These are phyloP conservation scores for Danio choprae DNA, from an alignment of 2,797 vertebrate genomes.

Conservation along the genomic window DNA sequence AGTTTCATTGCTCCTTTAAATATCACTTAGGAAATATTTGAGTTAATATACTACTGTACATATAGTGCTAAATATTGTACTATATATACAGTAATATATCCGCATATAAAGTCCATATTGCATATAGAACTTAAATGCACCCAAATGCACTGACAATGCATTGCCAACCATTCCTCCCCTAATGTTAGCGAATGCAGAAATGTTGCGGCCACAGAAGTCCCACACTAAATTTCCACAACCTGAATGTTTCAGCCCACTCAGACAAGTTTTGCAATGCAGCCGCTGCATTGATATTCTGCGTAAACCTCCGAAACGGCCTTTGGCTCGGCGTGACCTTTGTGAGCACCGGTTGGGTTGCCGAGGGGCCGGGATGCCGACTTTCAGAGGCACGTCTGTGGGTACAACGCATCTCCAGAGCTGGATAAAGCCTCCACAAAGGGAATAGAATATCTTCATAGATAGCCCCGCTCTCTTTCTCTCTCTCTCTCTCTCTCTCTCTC, in stretches of 20 bases:
- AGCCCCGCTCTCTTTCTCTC: constrained; percentile 64
- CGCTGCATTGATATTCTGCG: not conserved
- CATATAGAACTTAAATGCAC: not conserved
- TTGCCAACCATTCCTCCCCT: not conserved
- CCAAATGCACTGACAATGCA: not conserved
- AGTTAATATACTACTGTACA: no score
- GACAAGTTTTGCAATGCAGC: not conserved
- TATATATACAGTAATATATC: no score
- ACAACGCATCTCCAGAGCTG: constrained; percentile 63
- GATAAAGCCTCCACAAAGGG: constrained; percentile 64
- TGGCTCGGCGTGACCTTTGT: constrained; percentile 25
- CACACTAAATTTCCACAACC: not conserved
- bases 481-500: constrained; percentile 45
- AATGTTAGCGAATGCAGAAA: not conserved
- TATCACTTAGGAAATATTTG: no score
- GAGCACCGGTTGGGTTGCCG: constrained; percentile 30
- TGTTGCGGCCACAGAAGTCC: not conserved
- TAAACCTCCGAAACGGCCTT: constrained; percentile 35
- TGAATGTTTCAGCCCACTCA: constrained; percentile 23
- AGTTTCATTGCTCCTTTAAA: no score
- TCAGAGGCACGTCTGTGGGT: constrained; percentile 47
- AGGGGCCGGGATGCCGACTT: constrained; percentile 53
- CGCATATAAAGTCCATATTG: no score
- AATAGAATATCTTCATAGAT: constrained; percentile 68
- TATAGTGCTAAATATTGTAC: no score